Evolutionary conservation across 2,113 vertebrate species (phyloP).

Genomic region (Siniperca knerii): DNA sequence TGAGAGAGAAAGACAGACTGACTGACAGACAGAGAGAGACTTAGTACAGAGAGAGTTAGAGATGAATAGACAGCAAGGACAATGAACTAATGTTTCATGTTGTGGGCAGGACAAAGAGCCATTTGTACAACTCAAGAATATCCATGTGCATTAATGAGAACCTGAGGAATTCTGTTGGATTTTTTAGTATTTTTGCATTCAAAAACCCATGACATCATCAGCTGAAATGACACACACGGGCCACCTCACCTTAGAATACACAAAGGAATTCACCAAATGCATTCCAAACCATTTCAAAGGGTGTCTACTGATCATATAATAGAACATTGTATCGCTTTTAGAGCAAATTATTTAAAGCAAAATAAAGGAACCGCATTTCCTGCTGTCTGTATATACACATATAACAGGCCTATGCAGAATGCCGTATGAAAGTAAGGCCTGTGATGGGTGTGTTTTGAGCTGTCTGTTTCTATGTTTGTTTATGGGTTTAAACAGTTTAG

Average conservation of each 20-base stretch:
- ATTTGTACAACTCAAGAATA: conserved; percentile 3
- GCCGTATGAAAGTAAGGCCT: not conserved
- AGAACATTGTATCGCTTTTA: not conserved
- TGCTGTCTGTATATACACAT: not conserved
- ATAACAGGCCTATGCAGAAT: not conserved
- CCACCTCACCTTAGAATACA: not conserved
- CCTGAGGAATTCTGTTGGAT: not conserved
- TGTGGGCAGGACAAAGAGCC: conserved; percentile 11
- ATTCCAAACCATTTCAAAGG: not conserved
- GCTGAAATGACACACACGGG: not conserved
- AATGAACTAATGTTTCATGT: conserved; percentile 16
- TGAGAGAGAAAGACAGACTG: not conserved
- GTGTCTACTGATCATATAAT: not conserved
- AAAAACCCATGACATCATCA: not conserved
- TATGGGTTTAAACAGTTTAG: no score
- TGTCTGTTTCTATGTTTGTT: no score
- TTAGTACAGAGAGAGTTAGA: not conserved
- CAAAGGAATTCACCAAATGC: not conserved
- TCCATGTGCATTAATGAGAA: conserved; percentile 7
- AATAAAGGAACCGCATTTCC: not conserved
- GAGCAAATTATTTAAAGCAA: not conserved
- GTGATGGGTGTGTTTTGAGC: no score
- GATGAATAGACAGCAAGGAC: conserved; percentile 18
- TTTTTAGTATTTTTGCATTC: not conserved
- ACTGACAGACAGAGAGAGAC: not conserved